These are phyloP conservation scores for Hydrotaea diabolus DNA, from an alignment of 2,888 invertebrate species.

Conservation along the genomic window DNA sequence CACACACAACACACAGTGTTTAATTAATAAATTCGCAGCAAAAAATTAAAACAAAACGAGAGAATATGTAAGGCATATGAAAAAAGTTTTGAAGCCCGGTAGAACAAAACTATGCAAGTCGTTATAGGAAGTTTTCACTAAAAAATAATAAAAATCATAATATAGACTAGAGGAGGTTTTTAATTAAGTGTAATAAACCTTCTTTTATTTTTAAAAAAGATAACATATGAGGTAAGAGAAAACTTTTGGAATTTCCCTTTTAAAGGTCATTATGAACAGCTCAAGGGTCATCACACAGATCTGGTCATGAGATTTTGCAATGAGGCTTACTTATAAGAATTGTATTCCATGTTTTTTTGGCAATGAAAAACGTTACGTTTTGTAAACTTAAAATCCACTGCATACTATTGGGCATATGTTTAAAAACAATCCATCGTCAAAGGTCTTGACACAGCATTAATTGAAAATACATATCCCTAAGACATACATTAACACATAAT, in stretches of 20 bases:
- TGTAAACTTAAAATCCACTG: too few species aligned
- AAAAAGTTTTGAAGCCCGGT: neutral
- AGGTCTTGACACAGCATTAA: conserved; percentile 30
- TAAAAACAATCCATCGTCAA: too few species aligned
- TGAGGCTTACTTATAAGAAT: too few species aligned
- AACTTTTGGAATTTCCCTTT: too few species aligned
- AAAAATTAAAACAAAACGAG: neutral
- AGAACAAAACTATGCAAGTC: neutral
- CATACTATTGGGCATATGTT: too few species aligned
- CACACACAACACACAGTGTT: neutral
- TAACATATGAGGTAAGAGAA: too few species aligned
- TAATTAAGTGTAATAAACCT: too few species aligned
- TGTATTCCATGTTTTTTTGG: too few species aligned
- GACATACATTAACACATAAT: conserved; percentile 55
- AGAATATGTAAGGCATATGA: neutral
- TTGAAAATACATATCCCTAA: conserved; percentile 48
- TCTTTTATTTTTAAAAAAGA: neutral
- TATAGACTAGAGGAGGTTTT: neutral
- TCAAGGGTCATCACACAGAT: too few species aligned
- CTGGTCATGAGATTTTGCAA: too few species aligned
- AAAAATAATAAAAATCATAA: neutral
- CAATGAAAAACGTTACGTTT: too few species aligned
- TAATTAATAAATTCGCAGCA: neutral
- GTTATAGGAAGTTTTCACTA: neutral
- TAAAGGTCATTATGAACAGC: too few species aligned